phyloP scores from a whole-genome alignment of 23 tunicate species.

The Clavelina lepadiformis region DNA sequence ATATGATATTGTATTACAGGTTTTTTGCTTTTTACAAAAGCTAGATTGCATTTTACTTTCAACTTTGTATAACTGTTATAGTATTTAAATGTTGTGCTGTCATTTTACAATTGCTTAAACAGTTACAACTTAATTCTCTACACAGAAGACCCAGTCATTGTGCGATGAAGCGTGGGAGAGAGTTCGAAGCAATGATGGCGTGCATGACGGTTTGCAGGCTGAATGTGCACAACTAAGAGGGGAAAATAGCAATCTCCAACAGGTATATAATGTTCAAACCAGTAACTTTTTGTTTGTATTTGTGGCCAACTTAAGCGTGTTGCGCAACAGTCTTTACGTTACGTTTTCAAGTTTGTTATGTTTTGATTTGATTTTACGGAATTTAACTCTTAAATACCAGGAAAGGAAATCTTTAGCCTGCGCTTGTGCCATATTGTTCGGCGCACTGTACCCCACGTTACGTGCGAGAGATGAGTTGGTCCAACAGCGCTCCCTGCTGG shows the following conservation, averaged over 20 bases:
- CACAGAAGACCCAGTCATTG: slow-evolving; percentile 67
- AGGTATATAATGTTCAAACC: slow-evolving; percentile 16
- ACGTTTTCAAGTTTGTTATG: too few relatives aligned
- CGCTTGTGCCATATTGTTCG: slow-evolving; percentile 68
- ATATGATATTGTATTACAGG: too few relatives aligned
- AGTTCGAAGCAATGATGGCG: slow-evolving; percentile 67
- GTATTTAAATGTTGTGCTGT: too few relatives aligned
- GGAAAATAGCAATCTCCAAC: slow-evolving; percentile 58
- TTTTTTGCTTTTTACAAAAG: too few relatives aligned
- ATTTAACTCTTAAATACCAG: slow-evolving; percentile 25
- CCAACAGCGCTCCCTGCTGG: slow-evolving; percentile 61
- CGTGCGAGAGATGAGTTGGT: slow-evolving; percentile 69
- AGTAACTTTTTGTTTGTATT: neutral
- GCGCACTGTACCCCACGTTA: slow-evolving; percentile 63
- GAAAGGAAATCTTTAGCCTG: slow-evolving; percentile 59
- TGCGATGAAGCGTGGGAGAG: slow-evolving; percentile 94
- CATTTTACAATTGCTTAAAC: too few relatives aligned
- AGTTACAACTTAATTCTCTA: too few relatives aligned
- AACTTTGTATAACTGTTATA: too few relatives aligned
- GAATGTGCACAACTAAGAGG: slow-evolving; percentile 85
- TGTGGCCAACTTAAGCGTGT: neutral
- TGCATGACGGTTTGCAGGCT: slow-evolving; percentile 74
- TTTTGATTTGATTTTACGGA: too few relatives aligned
- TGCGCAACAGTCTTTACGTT: neutral
- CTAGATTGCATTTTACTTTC: too few relatives aligned